Base-by-base conservation (phyloP, 2,113 vertebrate genomes). In the Collichthys lucidus region DNA sequence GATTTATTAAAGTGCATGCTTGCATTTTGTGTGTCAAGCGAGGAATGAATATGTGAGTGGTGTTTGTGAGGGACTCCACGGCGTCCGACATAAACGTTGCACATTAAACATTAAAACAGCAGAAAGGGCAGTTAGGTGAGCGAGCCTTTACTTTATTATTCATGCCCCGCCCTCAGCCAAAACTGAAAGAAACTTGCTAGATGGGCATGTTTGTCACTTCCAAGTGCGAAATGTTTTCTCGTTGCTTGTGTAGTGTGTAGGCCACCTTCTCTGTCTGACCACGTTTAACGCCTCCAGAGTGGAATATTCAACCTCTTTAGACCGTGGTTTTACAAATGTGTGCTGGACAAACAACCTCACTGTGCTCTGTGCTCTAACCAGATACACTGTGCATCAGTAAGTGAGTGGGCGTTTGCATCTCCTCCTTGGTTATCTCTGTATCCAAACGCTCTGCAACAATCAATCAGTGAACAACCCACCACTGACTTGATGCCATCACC, bases 401-500 rank as follows among this genome's bases (percentile, higher is more conserved):
- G 53, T 60, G 61, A 61, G 69, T 67, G 64, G 62, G 75, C 8
- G 77, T 57, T 40, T 47, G 53, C 16, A 75, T 77, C 68, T 63
- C 79, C 52, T 44, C n/a, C 50, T 53, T 52, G 11, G n/a, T 63
- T 60, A 35, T 85, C 35, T 75, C 46, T 52, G 52, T 73, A 44
- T 74, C 53, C 35, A 84, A 61, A 61, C 56, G 35, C 57, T 68
- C 77, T 70, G 76, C 70, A 80, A 77, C 46, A 47, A 84, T 83
- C 63, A 79, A 80, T 83, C 77, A 77, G 35, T 4, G 16, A 63
- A 63, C 57, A 69, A 9, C 68, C 67, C 20, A 59, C 42, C 20
- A 40, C 46, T 71, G 49, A 80, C 24, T 24, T 26, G 52, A 77
- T 70, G 31, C 68, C 63, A 77, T 22, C 46, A 72, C 47, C 56